Conservation (phyloP, 2,888 invertebrate species). For the Tenthredo scrophulariae region DNA sequence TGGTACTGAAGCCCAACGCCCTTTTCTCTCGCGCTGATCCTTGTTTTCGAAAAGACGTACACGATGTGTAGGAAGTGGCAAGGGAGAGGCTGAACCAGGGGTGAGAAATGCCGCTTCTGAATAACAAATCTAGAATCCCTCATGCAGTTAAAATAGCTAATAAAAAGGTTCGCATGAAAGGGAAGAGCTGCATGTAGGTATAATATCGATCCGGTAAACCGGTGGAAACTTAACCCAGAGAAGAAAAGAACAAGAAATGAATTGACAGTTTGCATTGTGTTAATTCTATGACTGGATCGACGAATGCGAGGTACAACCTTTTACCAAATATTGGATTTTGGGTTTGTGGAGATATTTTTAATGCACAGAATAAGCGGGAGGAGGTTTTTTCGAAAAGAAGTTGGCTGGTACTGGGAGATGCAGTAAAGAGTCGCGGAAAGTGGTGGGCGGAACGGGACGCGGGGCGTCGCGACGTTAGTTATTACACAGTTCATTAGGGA, state of each 20-base stretch:
- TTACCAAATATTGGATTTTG: background rate
- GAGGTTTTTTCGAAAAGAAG: slow-evolving; percentile 44
- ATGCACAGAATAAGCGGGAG: slow-evolving; percentile 17
- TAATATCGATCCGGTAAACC: background rate
- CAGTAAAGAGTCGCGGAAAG: slow-evolving; percentile 43
- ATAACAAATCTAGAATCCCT: background rate
- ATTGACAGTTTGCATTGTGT: background rate
- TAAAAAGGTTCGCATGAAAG: background rate
- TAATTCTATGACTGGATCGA: background rate
- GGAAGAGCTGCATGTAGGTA: background rate
- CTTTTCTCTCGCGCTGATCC: background rate
- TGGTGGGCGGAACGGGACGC: slow-evolving; percentile 49
- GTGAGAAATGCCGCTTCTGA: background rate
- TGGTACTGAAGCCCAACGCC: background rate
- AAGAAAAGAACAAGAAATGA: background rate
- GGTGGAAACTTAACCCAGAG: background rate
- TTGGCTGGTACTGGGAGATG: slow-evolving; percentile 57
- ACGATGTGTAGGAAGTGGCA: background rate
- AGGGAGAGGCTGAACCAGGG: background rate
- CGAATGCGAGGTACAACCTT: background rate
- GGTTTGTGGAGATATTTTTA: background rate
- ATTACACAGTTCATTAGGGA: slow-evolving; percentile 75
- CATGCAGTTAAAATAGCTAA: background rate
- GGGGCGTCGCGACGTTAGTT: slow-evolving; percentile 72
- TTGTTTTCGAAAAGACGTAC: background rate